Conservation (phyloP, 2,888 invertebrate species). For the Lottia scabra region DNA sequence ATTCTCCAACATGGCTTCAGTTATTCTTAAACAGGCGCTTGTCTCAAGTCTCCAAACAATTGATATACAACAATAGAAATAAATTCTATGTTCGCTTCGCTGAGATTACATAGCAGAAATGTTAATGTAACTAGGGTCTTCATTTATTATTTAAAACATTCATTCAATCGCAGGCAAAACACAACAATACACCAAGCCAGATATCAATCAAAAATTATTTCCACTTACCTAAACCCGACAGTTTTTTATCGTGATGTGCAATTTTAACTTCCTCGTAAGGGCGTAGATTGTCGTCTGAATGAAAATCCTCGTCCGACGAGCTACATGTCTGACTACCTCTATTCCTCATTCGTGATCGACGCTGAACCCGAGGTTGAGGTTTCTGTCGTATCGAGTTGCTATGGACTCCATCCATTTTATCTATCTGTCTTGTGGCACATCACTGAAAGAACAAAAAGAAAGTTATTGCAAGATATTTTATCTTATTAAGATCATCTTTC, state of each 20-base stretch:
- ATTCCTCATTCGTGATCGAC: constrained; percentile 41
- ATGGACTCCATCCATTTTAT: constrained; percentile 14
- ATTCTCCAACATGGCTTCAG: no score
- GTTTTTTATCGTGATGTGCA: constrained; percentile 61
- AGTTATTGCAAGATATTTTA: not conserved
- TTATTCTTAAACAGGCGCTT: no score
- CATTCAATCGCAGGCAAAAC: no score
- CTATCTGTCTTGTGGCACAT: constrained; percentile 3
- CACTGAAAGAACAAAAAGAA: not conserved
- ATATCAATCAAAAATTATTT: no score
- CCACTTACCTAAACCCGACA: constrained; percentile 56
- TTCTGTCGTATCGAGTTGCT: constrained; percentile 31
- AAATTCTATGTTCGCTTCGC: no score
- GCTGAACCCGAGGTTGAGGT: constrained; percentile 36
- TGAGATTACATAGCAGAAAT: no score
- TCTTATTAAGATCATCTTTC: no score
- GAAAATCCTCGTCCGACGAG: constrained; percentile 58
- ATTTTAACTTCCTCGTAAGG: constrained; percentile 64
- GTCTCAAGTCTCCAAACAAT: no score
- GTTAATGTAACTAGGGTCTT: no score
- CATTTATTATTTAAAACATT: no score
- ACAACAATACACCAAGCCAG: no score
- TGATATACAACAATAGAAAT: no score
- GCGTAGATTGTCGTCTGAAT: constrained; percentile 61
- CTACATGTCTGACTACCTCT: constrained; percentile 52